A percentile compares a stretch with the other conserved stretches of the same genome.
phyloP scores from a whole-genome alignment of 2,797 vertebrate genomes.

The Morus bassanus region DNA sequence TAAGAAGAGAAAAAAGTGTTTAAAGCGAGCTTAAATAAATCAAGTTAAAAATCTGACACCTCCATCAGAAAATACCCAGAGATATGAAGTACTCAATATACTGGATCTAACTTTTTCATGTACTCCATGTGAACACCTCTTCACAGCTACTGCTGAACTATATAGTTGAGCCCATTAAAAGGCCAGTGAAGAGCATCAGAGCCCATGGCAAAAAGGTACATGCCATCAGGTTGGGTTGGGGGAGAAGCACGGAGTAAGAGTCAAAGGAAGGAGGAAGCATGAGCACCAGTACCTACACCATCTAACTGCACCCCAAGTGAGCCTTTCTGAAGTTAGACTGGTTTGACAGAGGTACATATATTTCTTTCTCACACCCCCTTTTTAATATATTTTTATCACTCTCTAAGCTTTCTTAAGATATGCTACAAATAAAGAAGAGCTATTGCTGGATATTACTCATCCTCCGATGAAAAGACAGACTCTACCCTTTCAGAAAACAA shows the following conservation, averaged over 20 bases:
- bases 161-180: background rate
- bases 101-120: rapidly evolving
- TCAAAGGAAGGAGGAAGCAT: background rate
- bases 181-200: background rate
- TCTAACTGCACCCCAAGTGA: background rate
- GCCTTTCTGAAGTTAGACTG: background rate
- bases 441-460: background rate
- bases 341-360: background rate
- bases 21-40: background rate
- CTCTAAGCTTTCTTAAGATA: background rate
- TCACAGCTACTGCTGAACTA: background rate
- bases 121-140: too few relatives aligned
- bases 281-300: background rate
- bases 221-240: rapidly evolving
- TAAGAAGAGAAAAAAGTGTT: background rate
- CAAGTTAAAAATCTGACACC: background rate
- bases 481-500: background rate
- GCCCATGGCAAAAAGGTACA: background rate
- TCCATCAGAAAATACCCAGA: background rate
- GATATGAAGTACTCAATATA: background rate
- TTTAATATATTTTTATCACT: background rate
- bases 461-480: background rate
- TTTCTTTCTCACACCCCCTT: background rate
- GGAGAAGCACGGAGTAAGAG: background rate
- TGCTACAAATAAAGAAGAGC: background rate